These are phyloP conservation scores for Alectura lathami DNA, from an alignment of 2,113 vertebrate species.

Conservation along the genomic window DNA sequence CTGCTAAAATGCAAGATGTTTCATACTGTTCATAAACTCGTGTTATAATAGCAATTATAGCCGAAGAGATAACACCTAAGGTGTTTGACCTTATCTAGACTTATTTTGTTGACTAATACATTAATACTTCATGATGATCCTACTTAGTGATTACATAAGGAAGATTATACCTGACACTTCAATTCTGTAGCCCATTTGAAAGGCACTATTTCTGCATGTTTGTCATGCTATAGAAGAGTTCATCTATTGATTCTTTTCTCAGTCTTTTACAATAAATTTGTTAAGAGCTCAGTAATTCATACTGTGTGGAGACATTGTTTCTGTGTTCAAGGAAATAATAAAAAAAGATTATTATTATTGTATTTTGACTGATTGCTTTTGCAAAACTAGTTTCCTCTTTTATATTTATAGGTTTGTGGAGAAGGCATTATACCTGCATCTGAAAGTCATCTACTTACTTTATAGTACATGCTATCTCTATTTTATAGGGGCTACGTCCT, in stretches of 20 bases:
- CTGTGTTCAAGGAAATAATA: background rate
- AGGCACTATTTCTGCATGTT: background rate
- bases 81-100: conserved; percentile 55
- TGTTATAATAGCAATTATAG: conserved; percentile 8
- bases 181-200: background rate
- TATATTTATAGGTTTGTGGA: background rate
- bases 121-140: conserved; percentile 49
- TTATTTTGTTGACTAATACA: conserved; percentile 21
- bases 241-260: background rate
- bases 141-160: background rate
- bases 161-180: background rate
- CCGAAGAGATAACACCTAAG: conserved; percentile 15
- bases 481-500: background rate
- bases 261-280: background rate
- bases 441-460: background rate
- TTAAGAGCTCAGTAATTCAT: background rate
- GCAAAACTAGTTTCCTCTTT: background rate
- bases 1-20: conserved; percentile 12
- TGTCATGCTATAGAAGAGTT: background rate
- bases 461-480: background rate
- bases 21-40: background rate
- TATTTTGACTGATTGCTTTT: background rate
- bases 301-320: background rate
- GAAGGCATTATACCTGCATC: background rate
- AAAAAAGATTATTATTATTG: background rate